Evolutionary conservation across 2,888 invertebrate genomes (phyloP).

Genomic region (Agonopterix arenella): DNA sequence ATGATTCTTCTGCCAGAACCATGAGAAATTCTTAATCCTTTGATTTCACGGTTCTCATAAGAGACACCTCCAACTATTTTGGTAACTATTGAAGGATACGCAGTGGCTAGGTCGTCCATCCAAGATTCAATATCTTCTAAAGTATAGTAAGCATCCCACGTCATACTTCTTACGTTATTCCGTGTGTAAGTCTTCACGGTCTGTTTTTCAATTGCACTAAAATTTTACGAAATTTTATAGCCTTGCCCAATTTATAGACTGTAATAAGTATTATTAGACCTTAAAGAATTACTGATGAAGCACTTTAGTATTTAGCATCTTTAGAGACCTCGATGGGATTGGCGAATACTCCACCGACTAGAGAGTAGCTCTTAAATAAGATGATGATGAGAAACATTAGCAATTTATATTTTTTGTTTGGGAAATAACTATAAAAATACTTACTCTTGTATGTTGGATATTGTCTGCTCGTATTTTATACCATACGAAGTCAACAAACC

Average conservation of each 20-base stretch:
- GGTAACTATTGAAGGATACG: slow-evolving; percentile 61
- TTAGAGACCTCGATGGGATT: too few species aligned
- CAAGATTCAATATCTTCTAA: slow-evolving; percentile 78
- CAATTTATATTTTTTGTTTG: background rate
- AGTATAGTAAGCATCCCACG: slow-evolving; percentile 78
- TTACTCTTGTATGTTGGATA: slow-evolving; percentile 71
- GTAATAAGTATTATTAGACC: too few species aligned
- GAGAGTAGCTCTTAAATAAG: too few species aligned
- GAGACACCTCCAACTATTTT: slow-evolving; percentile 53
- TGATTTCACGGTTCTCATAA: slow-evolving; percentile 59
- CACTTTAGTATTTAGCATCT: background rate
- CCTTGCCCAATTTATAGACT: too few species aligned
- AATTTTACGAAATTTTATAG: background rate
- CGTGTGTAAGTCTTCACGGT: slow-evolving; percentile 36
- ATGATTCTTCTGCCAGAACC: slow-evolving; percentile 42
- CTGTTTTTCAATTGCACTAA: slow-evolving; percentile 71
- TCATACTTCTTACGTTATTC: slow-evolving; percentile 44
- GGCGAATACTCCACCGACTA: too few species aligned
- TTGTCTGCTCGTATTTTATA: slow-evolving; percentile 53
- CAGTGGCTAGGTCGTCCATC: slow-evolving; percentile 65
- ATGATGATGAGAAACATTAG: too few species aligned
- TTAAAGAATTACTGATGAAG: background rate
- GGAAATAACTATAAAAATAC: slow-evolving; percentile 18
- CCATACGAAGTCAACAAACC: slow-evolving; percentile 36
- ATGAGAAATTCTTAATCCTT: slow-evolving; percentile 66